Percentiles rank a stretch among this genome's conserved stretches.
phyloP scores from a whole-genome alignment of 2,888 invertebrate species.

The Plebejus anna region DNA sequence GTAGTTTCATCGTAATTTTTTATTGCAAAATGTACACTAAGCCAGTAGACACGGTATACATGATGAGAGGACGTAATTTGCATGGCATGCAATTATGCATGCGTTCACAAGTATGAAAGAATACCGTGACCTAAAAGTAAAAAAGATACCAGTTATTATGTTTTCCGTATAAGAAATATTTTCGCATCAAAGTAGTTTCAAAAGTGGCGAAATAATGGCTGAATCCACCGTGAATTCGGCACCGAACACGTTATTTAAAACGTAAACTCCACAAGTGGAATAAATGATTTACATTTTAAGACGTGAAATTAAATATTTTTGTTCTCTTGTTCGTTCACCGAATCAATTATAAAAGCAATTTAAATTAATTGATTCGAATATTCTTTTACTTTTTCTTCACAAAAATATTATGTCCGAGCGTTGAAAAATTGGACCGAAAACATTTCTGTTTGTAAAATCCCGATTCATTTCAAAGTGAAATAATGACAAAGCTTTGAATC shows the following conservation, averaged over 20 bases:
- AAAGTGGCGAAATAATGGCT: background rate
- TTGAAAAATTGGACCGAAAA: slow-evolving; percentile 11
- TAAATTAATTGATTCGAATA: slow-evolving; percentile 24
- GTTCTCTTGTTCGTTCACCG: background rate
- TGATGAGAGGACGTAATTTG: slow-evolving; percentile 3
- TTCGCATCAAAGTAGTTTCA: background rate
- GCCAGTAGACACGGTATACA: background rate
- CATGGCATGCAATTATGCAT: slow-evolving; percentile 12
- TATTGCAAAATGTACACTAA: background rate
- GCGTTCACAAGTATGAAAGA: background rate
- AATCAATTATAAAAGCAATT: slow-evolving; percentile 26
- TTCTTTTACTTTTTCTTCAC: slow-evolving; percentile 11
- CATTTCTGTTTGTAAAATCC: slow-evolving; percentile 13
- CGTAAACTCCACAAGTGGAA: background rate
- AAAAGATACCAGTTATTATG: background rate
- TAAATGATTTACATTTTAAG: slow-evolving; percentile 25
- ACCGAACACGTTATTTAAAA: background rate
- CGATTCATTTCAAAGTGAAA: slow-evolving; percentile 22
- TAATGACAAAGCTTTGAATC: slow-evolving; percentile 23
- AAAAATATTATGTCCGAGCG: background rate
- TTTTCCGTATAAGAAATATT: background rate
- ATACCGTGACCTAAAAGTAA: background rate
- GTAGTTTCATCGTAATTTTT: background rate
- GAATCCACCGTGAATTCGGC: background rate
- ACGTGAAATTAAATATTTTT: slow-evolving; percentile 10